Base-by-base conservation (phyloP, 1,140 invertebrate species). In the Meloidogyne hapla region DNA sequence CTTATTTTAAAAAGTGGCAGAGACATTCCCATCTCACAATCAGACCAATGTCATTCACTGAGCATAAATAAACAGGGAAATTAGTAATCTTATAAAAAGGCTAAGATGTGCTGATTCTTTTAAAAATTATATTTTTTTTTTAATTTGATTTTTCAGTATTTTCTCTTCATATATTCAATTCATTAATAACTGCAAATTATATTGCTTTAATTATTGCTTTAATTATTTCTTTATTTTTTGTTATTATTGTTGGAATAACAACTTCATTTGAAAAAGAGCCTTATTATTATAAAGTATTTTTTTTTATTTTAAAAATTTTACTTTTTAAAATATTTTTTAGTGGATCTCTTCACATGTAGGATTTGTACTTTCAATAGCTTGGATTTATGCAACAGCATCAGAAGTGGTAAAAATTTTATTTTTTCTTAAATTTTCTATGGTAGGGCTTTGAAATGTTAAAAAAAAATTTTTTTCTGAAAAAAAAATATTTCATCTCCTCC, bases 341-440 rank as follows among this genome's bases (percentile, higher is more conserved):
- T 66, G 74, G 33, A 63, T 85, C 25, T 68, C 70, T 23, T 90
- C 91, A 23, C 92, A 91, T 84, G 69, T 91, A 15, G 91, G 91
- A 61, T 92, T 92, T 86, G 62, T 90, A 8, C 87, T 90, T 18
- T 90, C 91, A 25, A 90, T 92, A 75, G 79, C 91, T 26, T 91
- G 91, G 89, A 91, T 92, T 48, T 92, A 92, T 86, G 81, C 89
- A 73, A 85, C 92, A 10, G 91, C 92, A 48, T 89, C 90, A 79
- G 92, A 92, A 87, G 90, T 92, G 74, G 90, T 92, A 10, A n/a
- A 56, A 21, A 56, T 21, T 64, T 33, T 15, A 40, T 21, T 38
- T 23, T 61, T 73, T 61, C 25, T 12, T 18, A 33, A 33, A 13
- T 66, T 66, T 66, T 66, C n/a, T n/a, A n/a, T n/a, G n/a, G n/a